phyloP scores from a whole-genome alignment of 2,113 vertebrate species.

The Oceanodroma tethys region DNA sequence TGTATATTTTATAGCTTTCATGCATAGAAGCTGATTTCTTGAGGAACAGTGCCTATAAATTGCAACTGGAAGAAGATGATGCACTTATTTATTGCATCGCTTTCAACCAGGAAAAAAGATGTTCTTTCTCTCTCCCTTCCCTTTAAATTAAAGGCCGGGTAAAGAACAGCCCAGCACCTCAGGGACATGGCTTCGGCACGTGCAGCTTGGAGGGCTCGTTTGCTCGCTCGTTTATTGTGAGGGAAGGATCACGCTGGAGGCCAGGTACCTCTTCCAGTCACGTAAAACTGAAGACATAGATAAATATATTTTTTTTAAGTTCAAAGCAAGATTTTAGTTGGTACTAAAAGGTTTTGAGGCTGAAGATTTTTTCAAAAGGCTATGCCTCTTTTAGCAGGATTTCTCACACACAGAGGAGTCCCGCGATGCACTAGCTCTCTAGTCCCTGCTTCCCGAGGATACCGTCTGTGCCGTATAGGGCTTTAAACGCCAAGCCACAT shows the following conservation, averaged over 20 bases:
- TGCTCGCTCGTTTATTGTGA: not conserved
- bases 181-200: not conserved
- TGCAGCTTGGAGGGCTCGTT: not conserved
- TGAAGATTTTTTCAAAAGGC: not conserved
- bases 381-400: not conserved
- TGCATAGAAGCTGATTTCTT: conserved; percentile 36
- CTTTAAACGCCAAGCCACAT: rapidly evolving
- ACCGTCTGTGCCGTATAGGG: rapidly evolving
- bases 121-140: not conserved
- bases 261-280: not conserved
- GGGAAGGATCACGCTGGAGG: not conserved
- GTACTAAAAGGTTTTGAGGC: not conserved
- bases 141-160: conserved; percentile 21
- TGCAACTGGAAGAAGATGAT: conserved; percentile 2
- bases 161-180: not conserved
- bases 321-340: not conserved
- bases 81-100: conserved; percentile 25
- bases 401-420: not conserved
- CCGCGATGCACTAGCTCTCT: not conserved
- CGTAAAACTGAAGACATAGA: not conserved
- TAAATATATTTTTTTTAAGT: not conserved
- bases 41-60: conserved; percentile 34
- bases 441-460: not conserved
- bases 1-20: conserved; percentile 17
- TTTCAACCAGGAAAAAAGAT: not conserved